These are phyloP conservation scores for Dugesia japonica DNA, from an alignment of 2,888 invertebrate species.

Conservation along the genomic window DNA sequence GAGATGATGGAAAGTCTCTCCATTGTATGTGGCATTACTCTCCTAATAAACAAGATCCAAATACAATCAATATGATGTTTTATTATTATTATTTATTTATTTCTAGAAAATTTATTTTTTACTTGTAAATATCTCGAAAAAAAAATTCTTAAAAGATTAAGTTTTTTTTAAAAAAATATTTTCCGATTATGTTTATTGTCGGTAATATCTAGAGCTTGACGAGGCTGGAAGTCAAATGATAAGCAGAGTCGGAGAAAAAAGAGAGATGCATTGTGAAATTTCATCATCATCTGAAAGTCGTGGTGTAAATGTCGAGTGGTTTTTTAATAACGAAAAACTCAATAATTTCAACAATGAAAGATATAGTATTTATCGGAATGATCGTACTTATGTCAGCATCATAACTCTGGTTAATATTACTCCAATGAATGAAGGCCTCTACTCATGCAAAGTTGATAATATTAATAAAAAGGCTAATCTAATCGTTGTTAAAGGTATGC, in stretches of 20 bases:
- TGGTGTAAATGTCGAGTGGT: background rate
- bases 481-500: background rate
- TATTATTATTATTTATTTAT: too few species aligned
- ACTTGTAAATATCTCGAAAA: too few species aligned
- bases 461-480: background rate
- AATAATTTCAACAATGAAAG: background rate
- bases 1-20: too few species aligned
- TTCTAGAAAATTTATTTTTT: too few species aligned
- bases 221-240: background rate
- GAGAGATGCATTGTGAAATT: constrained; percentile 2
- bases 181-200: too few species aligned
- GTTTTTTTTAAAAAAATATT: too few species aligned
- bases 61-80: too few species aligned
- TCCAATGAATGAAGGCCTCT: background rate
- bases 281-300: background rate
- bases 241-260: background rate
- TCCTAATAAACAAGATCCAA: too few species aligned
- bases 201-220: background rate
- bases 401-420: background rate
- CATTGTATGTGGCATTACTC: too few species aligned
- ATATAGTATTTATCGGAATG: background rate
- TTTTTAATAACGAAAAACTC: background rate
- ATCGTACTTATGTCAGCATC: background rate
- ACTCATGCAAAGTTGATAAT: background rate
- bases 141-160: too few species aligned